Evolutionary conservation across 2,113 vertebrate species (phyloP), one percentile per base, ranked within the genome.

Genomic region (Cacatua alba): DNA sequence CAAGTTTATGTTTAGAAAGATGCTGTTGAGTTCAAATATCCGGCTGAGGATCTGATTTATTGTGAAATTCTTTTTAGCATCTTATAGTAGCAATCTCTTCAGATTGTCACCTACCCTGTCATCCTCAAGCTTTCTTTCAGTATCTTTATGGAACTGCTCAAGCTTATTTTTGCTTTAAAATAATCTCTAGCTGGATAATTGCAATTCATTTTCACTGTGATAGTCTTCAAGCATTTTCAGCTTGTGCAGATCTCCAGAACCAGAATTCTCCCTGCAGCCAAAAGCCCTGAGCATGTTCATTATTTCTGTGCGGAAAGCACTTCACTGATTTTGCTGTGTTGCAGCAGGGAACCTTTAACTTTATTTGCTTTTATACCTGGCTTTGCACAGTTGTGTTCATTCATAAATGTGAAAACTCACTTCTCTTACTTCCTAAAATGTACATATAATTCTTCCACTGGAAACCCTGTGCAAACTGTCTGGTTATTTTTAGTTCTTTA

Each of bases 271-370:
- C 43, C 94, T 82, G n/a, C 29, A 91, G 46, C 71, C 77, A 85
- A 92, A 74, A 94, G 11, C 74, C 72, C 78, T 71, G 79, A 82
- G 81, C 31, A 79, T 0, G 0, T 83, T 85, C 26, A 64, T 90
- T 68, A 88, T 64, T 74, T 91, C 41, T 86, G 44, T 85, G 44
- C 35, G 75, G 59, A 90, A 97, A 92, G 67, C 37, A 43, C 12
- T 88, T 75, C 51, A 39, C 23, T 78, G 76, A 52, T 82, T 95
- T 89, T 67, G 76, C 64, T 2, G 1, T 39, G 51, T 59, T 86
- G 67, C 93, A 95, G 85, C 78, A 88, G 93, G 82, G 76, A 94
- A 84, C 29, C 79, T 92, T 90, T 81, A 93, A 41, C 59, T 85
- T 80, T 85, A 85, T 95, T 96, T 95, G 86, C 68, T 88, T 90